These are phyloP conservation scores for Rachycentron canadum DNA, from an alignment of 2,797 vertebrate genomes.

Conservation along the genomic window DNA sequence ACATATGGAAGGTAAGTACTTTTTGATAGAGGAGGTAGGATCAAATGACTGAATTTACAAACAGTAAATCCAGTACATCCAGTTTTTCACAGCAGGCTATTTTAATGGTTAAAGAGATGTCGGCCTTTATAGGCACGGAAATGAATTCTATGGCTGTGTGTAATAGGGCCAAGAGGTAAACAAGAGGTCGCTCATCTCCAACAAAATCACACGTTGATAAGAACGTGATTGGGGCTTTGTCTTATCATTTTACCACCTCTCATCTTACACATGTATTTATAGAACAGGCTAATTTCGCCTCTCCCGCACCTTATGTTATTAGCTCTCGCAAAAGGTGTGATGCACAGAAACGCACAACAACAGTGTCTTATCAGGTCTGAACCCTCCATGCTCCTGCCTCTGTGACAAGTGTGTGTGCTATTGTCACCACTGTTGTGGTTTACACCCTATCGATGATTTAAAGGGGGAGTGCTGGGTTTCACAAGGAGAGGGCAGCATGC, in stretches of 20 bases:
- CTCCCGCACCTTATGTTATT: slow-evolving; percentile 34
- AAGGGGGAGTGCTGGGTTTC: slow-evolving; percentile 36
- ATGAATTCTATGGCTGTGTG: not conserved
- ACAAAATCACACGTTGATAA: slow-evolving; percentile 28
- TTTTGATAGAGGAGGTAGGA: not conserved
- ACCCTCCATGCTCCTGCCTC: slow-evolving; percentile 6
- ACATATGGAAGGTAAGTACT: too few relatives aligned
- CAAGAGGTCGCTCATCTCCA: slow-evolving; percentile 38
- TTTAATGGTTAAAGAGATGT: not conserved
- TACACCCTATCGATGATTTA: slow-evolving; percentile 22
- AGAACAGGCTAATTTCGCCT: slow-evolving; percentile 57
- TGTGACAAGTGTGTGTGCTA: slow-evolving; percentile 22
- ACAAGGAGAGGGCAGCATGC: slow-evolving; percentile 16
- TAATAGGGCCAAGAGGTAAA: slow-evolving; percentile 9
- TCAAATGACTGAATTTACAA: not conserved
- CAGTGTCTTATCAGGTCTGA: slow-evolving; percentile 26
- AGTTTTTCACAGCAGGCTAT: not conserved
- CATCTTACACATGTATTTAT: slow-evolving; percentile 55
- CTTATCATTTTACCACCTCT: slow-evolving; percentile 48
- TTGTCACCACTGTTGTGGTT: slow-evolving; percentile 41
- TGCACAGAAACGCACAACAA: slow-evolving; percentile 17
- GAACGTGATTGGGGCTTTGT: slow-evolving; percentile 43
- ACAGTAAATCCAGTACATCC: not conserved
- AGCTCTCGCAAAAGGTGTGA: slow-evolving; percentile 43
- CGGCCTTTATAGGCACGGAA: not conserved